Evolutionary conservation across 2,113 vertebrate species (phyloP).

Genomic region (Castor canadensis): DNA sequence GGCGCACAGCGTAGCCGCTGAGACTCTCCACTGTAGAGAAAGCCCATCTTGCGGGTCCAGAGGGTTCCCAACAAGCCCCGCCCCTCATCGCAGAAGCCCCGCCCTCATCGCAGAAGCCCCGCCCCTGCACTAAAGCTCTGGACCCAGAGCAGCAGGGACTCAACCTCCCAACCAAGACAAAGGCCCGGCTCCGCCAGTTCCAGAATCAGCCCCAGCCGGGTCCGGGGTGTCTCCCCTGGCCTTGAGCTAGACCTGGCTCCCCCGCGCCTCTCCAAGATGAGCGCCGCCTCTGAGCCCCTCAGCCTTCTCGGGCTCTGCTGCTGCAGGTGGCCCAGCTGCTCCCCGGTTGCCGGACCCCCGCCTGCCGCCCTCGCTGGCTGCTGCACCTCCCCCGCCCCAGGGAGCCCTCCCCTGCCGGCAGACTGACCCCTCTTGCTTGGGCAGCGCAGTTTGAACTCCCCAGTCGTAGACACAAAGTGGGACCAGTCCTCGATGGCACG

Average conservation of each 20-base stretch:
- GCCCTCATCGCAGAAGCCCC: not conserved
- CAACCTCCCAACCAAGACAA: too few relatives aligned
- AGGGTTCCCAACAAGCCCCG: fast-evolving
- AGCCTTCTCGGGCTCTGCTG: fast-evolving
- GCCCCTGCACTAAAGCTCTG: not conserved
- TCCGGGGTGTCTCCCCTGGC: not conserved
- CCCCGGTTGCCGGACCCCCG: too few relatives aligned
- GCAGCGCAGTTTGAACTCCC: slow-evolving; percentile 71
- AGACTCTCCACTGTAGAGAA: slow-evolving; percentile 70
- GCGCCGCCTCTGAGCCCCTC: not conserved
- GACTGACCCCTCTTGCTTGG: slow-evolving; percentile 51
- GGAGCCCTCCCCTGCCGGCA: fast-evolving
- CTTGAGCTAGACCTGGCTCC: not conserved
- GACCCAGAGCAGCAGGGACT: too few relatives aligned
- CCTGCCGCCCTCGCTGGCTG: fast-evolving
- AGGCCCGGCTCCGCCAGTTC: fast-evolving
- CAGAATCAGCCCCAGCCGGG: not conserved
- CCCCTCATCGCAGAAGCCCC: not conserved
- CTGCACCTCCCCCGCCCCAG: not conserved
- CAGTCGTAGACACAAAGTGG: slow-evolving; percentile 48
- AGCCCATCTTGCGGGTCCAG: not conserved
- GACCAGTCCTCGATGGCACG: slow-evolving; percentile 77
- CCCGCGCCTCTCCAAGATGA: not conserved
- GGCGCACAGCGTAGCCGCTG: slow-evolving; percentile 73
- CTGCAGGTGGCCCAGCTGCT: not conserved